phyloP scores from a whole-genome alignment of 2,113 vertebrate genomes.

The Tamias sibiricus region DNA sequence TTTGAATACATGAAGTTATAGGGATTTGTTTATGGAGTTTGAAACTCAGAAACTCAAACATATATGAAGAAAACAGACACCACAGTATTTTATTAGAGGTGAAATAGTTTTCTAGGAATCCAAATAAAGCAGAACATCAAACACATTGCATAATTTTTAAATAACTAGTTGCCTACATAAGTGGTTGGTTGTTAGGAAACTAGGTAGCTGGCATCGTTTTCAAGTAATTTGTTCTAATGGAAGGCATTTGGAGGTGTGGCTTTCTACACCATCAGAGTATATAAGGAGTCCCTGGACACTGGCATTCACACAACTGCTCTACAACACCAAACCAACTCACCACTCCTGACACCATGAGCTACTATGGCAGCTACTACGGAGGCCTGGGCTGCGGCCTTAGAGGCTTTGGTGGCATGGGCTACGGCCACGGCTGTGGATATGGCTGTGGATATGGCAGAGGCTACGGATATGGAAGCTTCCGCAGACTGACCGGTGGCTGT shows the following conservation, averaged over 20 bases:
- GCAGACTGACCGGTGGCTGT: not conserved
- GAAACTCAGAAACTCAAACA: not conserved
- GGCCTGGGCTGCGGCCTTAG: not conserved
- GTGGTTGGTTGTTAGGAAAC: not conserved
- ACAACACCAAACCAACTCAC: not conserved
- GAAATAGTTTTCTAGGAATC: not conserved
- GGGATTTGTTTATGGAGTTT: not conserved
- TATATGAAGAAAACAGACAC: not conserved
- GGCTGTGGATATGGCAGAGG: not conserved
- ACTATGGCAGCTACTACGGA: slow-evolving; percentile 20
- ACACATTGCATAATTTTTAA: not conserved
- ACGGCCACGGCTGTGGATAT: not conserved
- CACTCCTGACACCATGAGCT: slow-evolving; percentile 36
- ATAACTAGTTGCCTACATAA: not conserved
- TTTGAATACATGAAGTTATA: not conserved
- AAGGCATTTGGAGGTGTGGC: not conserved
- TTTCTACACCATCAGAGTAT: not conserved
- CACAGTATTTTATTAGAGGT: not conserved
- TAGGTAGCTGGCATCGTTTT: not conserved
- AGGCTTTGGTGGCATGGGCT: not conserved
- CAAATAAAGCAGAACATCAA: slow-evolving; percentile 37
- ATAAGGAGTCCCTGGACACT: not conserved
- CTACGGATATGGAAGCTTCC: not conserved
- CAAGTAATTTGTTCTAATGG: not conserved
- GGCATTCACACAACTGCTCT: not conserved